Percentiles rank a stretch among this genome's conserved stretches.
These are phyloP conservation scores for Hippoglossus hippoglossus DNA, from an alignment of 2,797 vertebrate species.

Conservation along the genomic window DNA sequence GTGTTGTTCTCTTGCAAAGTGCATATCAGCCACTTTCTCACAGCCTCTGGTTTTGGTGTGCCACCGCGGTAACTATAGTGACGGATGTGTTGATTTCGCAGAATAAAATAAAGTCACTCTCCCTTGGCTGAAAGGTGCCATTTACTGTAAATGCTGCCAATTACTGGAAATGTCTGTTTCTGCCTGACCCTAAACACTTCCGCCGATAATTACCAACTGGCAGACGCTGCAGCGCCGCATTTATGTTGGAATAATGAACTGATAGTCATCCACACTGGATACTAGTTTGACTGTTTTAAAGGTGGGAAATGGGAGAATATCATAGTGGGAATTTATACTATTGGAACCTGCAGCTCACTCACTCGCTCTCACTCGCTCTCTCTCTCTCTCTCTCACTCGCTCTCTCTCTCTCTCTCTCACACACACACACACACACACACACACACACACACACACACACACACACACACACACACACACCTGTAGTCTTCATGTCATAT, in stretches of 20 bases:
- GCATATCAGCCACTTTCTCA: slow-evolving; percentile 40
- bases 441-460: background rate
- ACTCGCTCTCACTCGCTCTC: background rate
- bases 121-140: slow-evolving; percentile 54
- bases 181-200: slow-evolving; percentile 48
- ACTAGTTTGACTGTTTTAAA: background rate
- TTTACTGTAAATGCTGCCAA: slow-evolving; percentile 65
- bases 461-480: background rate
- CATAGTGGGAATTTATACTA: slow-evolving; percentile 3
- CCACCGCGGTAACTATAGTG: slow-evolving; percentile 67
- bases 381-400: background rate
- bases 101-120: slow-evolving; percentile 49
- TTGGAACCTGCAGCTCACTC: background rate
- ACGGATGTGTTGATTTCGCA: slow-evolving; percentile 61
- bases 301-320: background rate
- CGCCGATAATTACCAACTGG: slow-evolving; percentile 16
- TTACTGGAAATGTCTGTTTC: slow-evolving; percentile 55
- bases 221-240: slow-evolving; percentile 7
- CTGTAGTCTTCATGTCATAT: background rate
- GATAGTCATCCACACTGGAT: background rate
- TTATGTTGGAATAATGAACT: slow-evolving; percentile 12
- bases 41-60: slow-evolving; percentile 14
- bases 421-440: background rate
- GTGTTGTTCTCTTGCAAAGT: slow-evolving; percentile 10
- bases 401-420: background rate